phyloP scores from a whole-genome alignment of 2,888 invertebrate genomes.

The Rotaria macrura region DNA sequence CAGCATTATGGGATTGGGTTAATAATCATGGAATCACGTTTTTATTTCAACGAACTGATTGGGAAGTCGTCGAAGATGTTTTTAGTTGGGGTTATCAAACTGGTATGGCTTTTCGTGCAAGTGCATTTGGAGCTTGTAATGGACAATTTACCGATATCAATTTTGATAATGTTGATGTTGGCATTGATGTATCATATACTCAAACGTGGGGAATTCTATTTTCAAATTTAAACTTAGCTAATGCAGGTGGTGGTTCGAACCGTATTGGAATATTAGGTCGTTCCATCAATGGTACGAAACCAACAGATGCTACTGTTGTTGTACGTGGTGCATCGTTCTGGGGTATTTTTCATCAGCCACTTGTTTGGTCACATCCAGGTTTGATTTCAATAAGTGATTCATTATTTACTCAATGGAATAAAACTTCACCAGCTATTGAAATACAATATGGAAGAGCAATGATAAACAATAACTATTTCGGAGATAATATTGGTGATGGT shows the following conservation, averaged over 20 bases:
- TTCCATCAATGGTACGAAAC: neutral
- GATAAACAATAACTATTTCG: neutral
- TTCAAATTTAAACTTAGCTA: constrained; percentile 1
- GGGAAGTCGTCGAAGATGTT: neutral
- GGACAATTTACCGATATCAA: constrained; percentile 3
- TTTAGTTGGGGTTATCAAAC: constrained; percentile 1
- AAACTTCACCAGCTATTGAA: neutral
- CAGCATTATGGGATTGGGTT: neutral
- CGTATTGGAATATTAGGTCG: constrained; percentile 1
- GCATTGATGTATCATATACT: neutral
- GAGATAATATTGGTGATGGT: neutral
- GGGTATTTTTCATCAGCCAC: neutral
- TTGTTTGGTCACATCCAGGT: neutral
- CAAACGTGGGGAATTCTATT: neutral
- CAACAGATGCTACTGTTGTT: neutral
- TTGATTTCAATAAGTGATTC: neutral
- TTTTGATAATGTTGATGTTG: constrained; percentile 4
- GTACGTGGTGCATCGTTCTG: neutral
- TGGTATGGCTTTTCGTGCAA: neutral
- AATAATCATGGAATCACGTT: neutral
- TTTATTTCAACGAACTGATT: neutral
- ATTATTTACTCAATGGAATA: neutral
- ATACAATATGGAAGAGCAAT: neutral
- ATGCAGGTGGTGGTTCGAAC: neutral
- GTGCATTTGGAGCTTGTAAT: neutral